These are phyloP conservation scores for Hypanus sabinus DNA, from an alignment of 2,113 vertebrate genomes.

Conservation along the genomic window DNA sequence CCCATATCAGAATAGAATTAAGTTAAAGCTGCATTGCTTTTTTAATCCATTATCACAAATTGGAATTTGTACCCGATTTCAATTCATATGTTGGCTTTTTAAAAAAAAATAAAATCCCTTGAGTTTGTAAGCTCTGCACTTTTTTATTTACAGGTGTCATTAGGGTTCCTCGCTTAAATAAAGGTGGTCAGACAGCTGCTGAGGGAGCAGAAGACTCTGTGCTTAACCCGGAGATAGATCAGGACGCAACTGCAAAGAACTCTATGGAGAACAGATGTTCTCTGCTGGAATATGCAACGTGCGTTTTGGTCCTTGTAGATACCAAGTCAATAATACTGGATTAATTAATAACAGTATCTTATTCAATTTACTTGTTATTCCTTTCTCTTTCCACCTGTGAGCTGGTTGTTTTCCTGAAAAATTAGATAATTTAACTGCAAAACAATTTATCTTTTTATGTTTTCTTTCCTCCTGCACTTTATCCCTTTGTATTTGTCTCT, in stretches of 20 bases:
- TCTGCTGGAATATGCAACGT: slow-evolving; percentile 64
- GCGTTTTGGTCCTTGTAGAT: slow-evolving; percentile 39
- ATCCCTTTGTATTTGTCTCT: too few species aligned
- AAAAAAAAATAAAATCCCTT: not conserved
- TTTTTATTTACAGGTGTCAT: slow-evolving; percentile 55
- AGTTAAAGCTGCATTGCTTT: not conserved
- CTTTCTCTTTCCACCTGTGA: not conserved
- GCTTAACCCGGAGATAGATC: slow-evolving; percentile 54
- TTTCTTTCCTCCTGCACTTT: too few species aligned
- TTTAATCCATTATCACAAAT: not conserved
- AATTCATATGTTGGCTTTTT: too few species aligned
- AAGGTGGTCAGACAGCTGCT: slow-evolving; percentile 1
- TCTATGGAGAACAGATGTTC: slow-evolving; percentile 62
- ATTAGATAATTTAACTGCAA: not conserved
- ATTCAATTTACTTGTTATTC: not conserved
- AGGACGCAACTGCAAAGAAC: slow-evolving; percentile 58
- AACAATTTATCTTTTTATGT: not conserved
- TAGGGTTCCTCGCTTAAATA: slow-evolving; percentile 53
- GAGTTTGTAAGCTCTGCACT: not conserved
- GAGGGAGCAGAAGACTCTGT: slow-evolving; percentile 41
- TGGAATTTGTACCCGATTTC: too few species aligned
- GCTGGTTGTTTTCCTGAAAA: not conserved
- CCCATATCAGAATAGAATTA: not conserved
- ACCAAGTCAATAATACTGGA: not conserved
- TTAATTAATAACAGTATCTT: not conserved